Base-by-base conservation (phyloP, 1,140 invertebrate genomes). In the Drosophila oshimai region DNA sequence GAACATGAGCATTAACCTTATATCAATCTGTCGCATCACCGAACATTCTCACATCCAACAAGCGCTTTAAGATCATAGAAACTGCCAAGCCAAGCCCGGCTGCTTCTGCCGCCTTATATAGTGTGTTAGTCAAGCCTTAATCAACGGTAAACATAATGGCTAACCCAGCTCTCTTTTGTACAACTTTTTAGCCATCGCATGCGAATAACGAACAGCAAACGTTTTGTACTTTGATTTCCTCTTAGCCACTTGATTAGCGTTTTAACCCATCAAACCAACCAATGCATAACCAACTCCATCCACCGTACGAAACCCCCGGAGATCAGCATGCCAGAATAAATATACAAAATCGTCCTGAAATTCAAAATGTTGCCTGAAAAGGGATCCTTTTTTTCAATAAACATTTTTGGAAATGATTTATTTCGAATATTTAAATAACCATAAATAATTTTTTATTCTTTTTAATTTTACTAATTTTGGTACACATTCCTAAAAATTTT, bases 61-160 rank as follows among this genome's bases (percentile, higher is more conserved):
- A 71, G 55, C 47, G 74, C 53, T 77, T 72, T 65, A 65, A 65
- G 65, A 78, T 51, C 67, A 76, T 70, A 53, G 44, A 74, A 36
- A 57, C 54, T 74, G 57, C n/a, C n/a, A n/a, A 65, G 73, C 57
- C 64, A 37, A 53, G 68, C 34, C 50, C 44, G 54, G 44, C 54
- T 34, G 64, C 22, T 58, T 58, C 77, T 51, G 74, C 74, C 70
- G 79, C 74, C 77, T 72, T 58, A 68, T 61, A 47, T 86, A 67
- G 61, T 37, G 54, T 81, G 55, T 84, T 83, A 78, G 74, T 70
- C 79, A 84, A 65, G 58, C 73, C 68, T 24, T 53, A 36, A 69
- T 45, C 62, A 80, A 87, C 58, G 80, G 80, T 86, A 86, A 86
- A 50, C 75, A 86, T 72, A 67, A 58, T 55, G 58, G 75, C 65